phyloP scores from a whole-genome alignment of 2,888 invertebrate species.

The Eupsilia transversa region DNA sequence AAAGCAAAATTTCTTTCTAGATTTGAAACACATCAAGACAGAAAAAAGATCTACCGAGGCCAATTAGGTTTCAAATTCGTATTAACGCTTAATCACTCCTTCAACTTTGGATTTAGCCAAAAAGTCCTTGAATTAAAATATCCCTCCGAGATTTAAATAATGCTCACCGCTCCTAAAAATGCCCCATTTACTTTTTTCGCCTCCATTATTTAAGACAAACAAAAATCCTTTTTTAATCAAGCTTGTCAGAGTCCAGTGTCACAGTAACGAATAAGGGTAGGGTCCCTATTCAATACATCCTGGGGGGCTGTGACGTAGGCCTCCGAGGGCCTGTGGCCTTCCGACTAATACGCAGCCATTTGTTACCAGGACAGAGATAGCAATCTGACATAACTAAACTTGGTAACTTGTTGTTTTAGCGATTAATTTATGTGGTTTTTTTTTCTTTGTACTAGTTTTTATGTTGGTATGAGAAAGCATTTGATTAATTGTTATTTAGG shows the following conservation, averaged over 20 bases:
- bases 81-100: background rate
- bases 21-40: background rate
- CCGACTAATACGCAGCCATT: constrained; percentile 17
- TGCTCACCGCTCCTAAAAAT: constrained; percentile 10
- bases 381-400: constrained; percentile 24
- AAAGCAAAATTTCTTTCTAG: no score
- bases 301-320: background rate
- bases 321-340: constrained; percentile 22
- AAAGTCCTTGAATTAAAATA: background rate
- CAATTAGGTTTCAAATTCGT: background rate
- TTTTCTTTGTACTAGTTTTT: background rate
- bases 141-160: constrained; percentile 3
- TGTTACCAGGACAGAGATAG: constrained; percentile 21
- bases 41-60: background rate
- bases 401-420: constrained; percentile 19
- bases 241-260: constrained; percentile 40
- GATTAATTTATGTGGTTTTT: constrained; percentile 10
- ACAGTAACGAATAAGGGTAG: constrained; percentile 43
- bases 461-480: background rate
- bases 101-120: background rate
- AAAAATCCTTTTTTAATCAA: constrained; percentile 49
- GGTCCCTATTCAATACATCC: constrained; percentile 14
- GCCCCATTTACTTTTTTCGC: constrained; percentile 8
- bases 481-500: background rate
- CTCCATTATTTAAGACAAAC: constrained; percentile 22